Conservation (phyloP, 2,797 vertebrate species). For the Leptodactylus fallax region DNA sequence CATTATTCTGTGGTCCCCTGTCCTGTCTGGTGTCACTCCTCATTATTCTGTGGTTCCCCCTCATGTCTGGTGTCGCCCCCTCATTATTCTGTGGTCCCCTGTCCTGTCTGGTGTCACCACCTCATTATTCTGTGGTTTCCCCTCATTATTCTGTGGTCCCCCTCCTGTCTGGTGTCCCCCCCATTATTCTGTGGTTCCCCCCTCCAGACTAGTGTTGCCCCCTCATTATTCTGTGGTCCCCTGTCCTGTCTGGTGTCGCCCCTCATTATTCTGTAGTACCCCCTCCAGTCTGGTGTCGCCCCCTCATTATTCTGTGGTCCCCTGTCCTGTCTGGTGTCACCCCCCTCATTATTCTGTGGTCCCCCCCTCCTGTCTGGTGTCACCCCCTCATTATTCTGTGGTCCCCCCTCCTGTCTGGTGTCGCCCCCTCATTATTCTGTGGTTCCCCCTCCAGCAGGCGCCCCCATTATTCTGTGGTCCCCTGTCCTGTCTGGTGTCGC, state of each 20-base stretch:
- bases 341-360: too few species aligned
- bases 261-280: too few species aligned
- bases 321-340: too few species aligned
- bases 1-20: neutral
- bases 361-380: too few species aligned
- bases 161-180: neutral
- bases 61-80: neutral
- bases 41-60: neutral
- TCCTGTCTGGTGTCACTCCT: neutral
- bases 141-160: neutral
- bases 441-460: neutral
- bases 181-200: neutral
- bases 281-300: too few species aligned
- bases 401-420: too few species aligned
- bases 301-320: too few species aligned
- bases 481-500: neutral
- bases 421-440: neutral
- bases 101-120: too few species aligned
- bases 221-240: neutral
- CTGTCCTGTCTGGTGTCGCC: neutral
- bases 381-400: too few species aligned
- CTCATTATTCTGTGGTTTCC: too few species aligned
- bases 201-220: neutral
- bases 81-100: neutral
- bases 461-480: neutral